phyloP scores from a whole-genome alignment of 2,888 invertebrate genomes.

The Acleris laterana region DNA sequence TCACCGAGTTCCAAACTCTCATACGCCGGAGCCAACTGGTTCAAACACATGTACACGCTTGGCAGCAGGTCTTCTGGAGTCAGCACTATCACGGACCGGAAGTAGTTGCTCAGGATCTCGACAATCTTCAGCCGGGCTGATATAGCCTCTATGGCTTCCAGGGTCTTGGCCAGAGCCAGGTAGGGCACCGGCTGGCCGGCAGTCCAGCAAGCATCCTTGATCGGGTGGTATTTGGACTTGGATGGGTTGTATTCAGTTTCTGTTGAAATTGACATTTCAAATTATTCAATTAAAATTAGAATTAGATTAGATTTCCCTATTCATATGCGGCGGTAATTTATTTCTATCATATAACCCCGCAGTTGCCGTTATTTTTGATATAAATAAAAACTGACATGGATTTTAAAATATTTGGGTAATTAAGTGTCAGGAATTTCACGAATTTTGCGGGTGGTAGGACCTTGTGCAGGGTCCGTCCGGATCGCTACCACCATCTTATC shows the following conservation, averaged over 20 bases:
- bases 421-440: no score
- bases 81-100: conserved; percentile 92
- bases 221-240: conserved; percentile 90
- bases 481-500: no score
- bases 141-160: conserved; percentile 94
- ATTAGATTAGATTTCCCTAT: no score
- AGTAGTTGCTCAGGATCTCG: conserved; percentile 95
- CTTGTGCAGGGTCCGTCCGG: no score
- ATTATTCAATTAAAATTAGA: no score
- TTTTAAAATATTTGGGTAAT: no score
- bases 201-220: conserved; percentile 93
- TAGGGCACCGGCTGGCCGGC: conserved; percentile 93
- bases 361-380: no score
- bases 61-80: conserved; percentile 95
- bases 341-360: no score
- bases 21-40: conserved; percentile 97
- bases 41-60: conserved; percentile 97
- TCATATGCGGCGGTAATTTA: no score
- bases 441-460: no score
- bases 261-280: conserved; percentile 28
- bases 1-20: conserved; percentile 87
- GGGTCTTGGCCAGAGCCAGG: conserved; percentile 94
- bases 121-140: conserved; percentile 95
- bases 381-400: no score
- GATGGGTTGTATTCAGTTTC: conserved; percentile 87